Percentiles rank a stretch among this genome's conserved stretches.
These are phyloP conservation scores for Brachionus manjavacas DNA, from an alignment of 1,140 invertebrate genomes.

Conservation along the genomic window DNA sequence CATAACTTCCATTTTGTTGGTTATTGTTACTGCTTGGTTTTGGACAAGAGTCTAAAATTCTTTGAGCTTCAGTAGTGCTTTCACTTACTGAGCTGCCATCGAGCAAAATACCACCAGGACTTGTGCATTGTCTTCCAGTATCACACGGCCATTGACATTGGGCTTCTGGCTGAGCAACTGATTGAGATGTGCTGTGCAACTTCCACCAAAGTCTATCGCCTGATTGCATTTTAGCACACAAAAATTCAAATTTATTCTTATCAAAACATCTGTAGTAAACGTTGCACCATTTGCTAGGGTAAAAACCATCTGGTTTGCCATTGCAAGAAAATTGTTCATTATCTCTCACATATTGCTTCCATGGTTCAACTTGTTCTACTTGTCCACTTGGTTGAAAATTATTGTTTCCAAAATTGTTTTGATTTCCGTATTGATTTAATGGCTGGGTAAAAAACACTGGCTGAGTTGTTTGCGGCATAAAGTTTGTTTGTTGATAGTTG, in stretches of 20 bases:
- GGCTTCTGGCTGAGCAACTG: not conserved
- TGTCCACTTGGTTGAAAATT: not conserved
- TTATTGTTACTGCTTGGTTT: constrained; percentile 6
- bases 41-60: constrained; percentile 17
- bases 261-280: constrained; percentile 38
- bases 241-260: constrained; percentile 19
- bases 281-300: constrained; percentile 41
- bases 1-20: not conserved
- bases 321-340: constrained; percentile 38
- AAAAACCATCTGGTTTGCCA: constrained; percentile 36
- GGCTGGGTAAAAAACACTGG: not conserved
- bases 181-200: constrained; percentile 12
- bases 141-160: constrained; percentile 41
- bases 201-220: constrained; percentile 40
- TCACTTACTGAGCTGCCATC: not conserved
- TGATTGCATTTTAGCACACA: constrained; percentile 4
- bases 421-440: not conserved
- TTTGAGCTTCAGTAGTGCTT: not conserved
- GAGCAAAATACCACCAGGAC: constrained; percentile 32
- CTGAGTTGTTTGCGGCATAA: not conserved
- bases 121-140: constrained; percentile 12
- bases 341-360: constrained; percentile 35
- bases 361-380: constrained; percentile 39
- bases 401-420: not conserved
- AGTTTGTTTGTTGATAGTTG: not conserved